Percentiles rank a stretch among this genome's conserved stretches.
These are phyloP conservation scores for Gavia stellata DNA, from an alignment of 2,113 vertebrate species.

Conservation along the genomic window DNA sequence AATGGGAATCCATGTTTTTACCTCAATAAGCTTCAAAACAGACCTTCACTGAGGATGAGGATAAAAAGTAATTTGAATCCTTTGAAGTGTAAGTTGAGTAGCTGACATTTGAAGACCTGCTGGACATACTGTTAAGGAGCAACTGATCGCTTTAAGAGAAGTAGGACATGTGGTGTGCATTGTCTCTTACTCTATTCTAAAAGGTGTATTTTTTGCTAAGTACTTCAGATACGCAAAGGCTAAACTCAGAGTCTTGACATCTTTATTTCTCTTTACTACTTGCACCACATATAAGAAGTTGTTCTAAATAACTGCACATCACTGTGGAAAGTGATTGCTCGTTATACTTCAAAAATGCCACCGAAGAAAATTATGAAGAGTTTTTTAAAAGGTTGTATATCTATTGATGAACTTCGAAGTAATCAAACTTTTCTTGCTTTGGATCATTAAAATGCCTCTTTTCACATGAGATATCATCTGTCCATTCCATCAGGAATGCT, in stretches of 20 bases:
- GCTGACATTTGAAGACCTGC: background rate
- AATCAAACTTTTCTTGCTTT: background rate
- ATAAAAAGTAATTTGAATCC: background rate
- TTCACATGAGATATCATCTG: background rate
- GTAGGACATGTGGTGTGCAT: background rate
- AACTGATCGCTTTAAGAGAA: background rate
- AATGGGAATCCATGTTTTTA: background rate
- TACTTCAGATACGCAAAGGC: background rate
- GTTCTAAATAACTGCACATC: background rate
- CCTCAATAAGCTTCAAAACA: background rate
- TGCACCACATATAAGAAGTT: background rate
- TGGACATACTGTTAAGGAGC: background rate
- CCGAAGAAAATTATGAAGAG: background rate
- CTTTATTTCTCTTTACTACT: background rate
- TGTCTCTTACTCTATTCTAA: background rate
- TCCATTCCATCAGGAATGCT: background rate
- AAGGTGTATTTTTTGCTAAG: background rate
- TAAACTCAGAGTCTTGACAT: background rate
- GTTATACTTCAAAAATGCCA: background rate
- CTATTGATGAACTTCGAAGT: background rate
- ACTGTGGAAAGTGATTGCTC: background rate
- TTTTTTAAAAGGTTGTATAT: background rate
- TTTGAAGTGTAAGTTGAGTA: background rate
- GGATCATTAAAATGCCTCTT: background rate
- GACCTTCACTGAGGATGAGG: background rate